Base-by-base conservation (phyloP, 1,140 invertebrate species). In the Latrodectus geometricus region DNA sequence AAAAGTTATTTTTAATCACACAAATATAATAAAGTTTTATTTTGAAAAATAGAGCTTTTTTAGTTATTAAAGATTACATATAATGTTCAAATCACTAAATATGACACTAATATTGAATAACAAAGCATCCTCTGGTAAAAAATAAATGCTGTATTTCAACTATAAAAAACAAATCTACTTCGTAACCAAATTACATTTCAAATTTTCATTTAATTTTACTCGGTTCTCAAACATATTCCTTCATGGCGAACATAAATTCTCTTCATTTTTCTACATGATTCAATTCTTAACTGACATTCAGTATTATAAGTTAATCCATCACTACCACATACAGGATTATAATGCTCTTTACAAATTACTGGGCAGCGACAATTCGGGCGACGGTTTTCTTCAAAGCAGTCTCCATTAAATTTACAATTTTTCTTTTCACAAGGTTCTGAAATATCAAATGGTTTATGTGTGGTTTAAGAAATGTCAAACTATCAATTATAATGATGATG, bases 251-350 rank as follows among this genome's bases (percentile, higher is more conserved):
- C 73, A 65, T 88, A 88, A 9, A 80, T 72, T 17, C 52, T 77
- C 52, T 70, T 82, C 61, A 82, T 83, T 21, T 82, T 80, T 8
- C 74, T 56, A 69, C 89, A 90, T 23, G 88, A 84, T 15, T 88
- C 91, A 65, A 89, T 86, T 85, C 89, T 88, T 72, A 91, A 84
- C 54, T 90, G 88, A 80, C 92, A 92, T 76, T 91, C 90, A 75
- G 91, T 91, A 70, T 89, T 88, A 87, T 92, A 92, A 17, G 91
- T 90, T 54, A 90, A 89, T 0, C 90, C 90, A 89, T 92, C 89
- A 20, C 88, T 90, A 21, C 88, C 90, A 79, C 89, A 90, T 0
- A 90, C 89, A 48, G 90, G 89, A 7, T 78, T 69, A 77, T 89
- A 89, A 50, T 68, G 70, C 1, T 77, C 81, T 21, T 88, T 73